A percentile compares a stretch with the other conserved stretches of the same genome.
Evolutionary conservation across 1,140 invertebrate genomes (phyloP).

Genomic region (Streblospio benedicti): DNA sequence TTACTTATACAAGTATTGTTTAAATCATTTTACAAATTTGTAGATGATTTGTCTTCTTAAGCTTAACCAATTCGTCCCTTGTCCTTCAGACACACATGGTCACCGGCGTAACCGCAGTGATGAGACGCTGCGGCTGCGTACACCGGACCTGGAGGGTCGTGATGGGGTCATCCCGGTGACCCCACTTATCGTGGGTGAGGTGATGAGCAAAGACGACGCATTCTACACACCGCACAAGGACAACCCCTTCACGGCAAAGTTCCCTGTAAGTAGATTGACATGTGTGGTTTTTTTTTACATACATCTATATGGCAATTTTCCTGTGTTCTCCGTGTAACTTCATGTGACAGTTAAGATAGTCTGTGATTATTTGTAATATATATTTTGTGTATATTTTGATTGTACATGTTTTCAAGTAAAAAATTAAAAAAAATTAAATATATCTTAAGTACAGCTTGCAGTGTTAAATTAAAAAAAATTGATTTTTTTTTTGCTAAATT

Average conservation of each 20-base stretch:
- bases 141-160: background rate
- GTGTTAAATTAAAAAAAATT: no score
- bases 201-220: constrained; percentile 42
- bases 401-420: no score
- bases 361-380: no score
- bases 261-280: constrained; percentile 34
- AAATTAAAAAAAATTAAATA: no score
- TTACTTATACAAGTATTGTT: background rate
- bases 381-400: no score
- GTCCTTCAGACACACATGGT: background rate
- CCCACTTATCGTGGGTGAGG: constrained; percentile 35
- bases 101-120: constrained; percentile 3
- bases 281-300: constrained; percentile 21
- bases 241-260: constrained; percentile 30
- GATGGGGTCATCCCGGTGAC: constrained; percentile 21
- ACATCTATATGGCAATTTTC: constrained; percentile 27
- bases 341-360: no score
- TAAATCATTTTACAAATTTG: no score
- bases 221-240: constrained; percentile 35
- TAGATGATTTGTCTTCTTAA: background rate
- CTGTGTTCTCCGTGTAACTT: constrained; percentile 29
- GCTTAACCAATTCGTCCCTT: background rate
- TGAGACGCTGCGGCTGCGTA: no score
- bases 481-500: no score
- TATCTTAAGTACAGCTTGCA: no score